Percentiles rank a stretch among this genome's conserved stretches.
Evolutionary conservation across 2,888 invertebrate genomes (phyloP).

Genomic region (Chromoteleia sp.): DNA sequence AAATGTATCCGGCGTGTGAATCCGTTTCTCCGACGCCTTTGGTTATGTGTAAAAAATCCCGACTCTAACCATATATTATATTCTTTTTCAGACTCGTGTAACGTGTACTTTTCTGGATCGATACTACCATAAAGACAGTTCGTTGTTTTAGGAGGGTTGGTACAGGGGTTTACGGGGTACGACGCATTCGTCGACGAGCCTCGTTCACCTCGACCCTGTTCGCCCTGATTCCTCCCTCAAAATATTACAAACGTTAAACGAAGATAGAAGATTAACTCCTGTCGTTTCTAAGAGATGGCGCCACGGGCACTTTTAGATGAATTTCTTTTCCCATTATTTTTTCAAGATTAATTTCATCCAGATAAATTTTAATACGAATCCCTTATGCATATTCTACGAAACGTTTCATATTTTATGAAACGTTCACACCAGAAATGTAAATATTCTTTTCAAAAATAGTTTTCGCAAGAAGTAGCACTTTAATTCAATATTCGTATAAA

Average conservation of each 20-base stretch:
- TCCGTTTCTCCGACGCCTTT: slow-evolving; percentile 12
- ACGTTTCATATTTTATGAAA: no score
- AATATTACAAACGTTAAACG: slow-evolving; percentile 61
- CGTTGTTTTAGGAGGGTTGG: slow-evolving; percentile 73
- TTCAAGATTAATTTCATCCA: not conserved
- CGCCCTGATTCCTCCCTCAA: slow-evolving; percentile 73
- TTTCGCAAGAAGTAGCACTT: no score
- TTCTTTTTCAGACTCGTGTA: slow-evolving; percentile 78
- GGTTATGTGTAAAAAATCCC: slow-evolving; percentile 52
- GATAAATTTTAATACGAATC: not conserved
- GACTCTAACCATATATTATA: slow-evolving; percentile 23
- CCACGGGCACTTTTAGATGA: slow-evolving; percentile 73
- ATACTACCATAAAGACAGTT: slow-evolving; percentile 77
- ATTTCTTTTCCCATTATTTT: not conserved
- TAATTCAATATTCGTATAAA: no score
- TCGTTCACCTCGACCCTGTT: slow-evolving; percentile 67
- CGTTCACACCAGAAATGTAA: no score
- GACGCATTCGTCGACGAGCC: slow-evolving; percentile 75
- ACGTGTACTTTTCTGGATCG: slow-evolving; percentile 80
- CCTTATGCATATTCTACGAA: no score
- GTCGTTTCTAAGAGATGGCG: slow-evolving; percentile 81
- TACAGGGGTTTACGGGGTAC: slow-evolving; percentile 73
- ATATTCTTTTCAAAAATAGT: no score
- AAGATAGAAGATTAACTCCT: slow-evolving; percentile 75
- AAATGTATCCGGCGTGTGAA: slow-evolving; percentile 44